Base-by-base conservation (phyloP, 2,888 invertebrate genomes). In the Stenichneumon culpator region DNA sequence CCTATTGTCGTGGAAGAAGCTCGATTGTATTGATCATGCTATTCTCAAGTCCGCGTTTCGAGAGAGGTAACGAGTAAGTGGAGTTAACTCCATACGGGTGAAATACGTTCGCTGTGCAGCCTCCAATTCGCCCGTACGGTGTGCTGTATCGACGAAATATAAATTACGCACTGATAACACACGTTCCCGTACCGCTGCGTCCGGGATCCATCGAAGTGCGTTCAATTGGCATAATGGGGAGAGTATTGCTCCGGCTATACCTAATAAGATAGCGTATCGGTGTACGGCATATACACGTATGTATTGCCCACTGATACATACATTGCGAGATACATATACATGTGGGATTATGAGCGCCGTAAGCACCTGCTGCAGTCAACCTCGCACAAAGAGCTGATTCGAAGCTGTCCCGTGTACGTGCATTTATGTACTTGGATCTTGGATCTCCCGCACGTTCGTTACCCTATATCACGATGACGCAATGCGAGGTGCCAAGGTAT, bases 361-460 rank as follows among this genome's bases (percentile, higher is more conserved):
- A 47, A 39, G 44, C 67, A 67, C 39, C 44, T 36, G 19, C 44
- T 22, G 44, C 44, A 44, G 39, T 44, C 22, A 19, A 22, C 25
- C 68, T 68, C 44, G 47, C 44, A 44, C 22, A 44, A 22, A 68
- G 68, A 68, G 68, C 68, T 68, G 68, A 68, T 25, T 68, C 22
- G 68, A 22, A 22, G 44, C 68, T 68, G 39, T 68, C 57, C 22
- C 25, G 19, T 57, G 57, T 57, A 57, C 44, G 63, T 65, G 44
- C 19, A 19, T 22, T 7, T 19, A 47, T 6, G 22, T 44, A 68
- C 47, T 16, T 11, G 52, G 52, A 57, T 57, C 57, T 9, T 25
- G 57, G 57, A 57, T 25, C 57, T 54, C 25, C 57, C 3, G 57
- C 19, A 57, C 22, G 57, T 57, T 57, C 22, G 14, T 22, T 57